phyloP scores from a whole-genome alignment of 1,140 invertebrate genomes.

The Solenopsis invicta region DNA sequence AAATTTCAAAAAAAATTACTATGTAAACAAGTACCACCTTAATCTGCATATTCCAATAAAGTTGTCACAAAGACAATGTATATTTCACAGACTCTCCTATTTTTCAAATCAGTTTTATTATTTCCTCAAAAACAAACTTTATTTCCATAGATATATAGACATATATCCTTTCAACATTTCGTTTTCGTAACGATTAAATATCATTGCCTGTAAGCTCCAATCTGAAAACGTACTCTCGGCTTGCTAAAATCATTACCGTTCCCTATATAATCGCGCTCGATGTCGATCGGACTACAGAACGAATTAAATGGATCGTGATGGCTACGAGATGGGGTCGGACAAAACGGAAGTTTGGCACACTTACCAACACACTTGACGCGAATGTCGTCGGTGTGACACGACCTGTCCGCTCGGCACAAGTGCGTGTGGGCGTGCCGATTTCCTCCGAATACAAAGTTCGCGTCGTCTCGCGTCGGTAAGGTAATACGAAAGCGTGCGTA shows the following conservation, averaged over 20 bases:
- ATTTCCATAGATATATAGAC: neutral
- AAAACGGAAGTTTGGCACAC: constrained; percentile 73
- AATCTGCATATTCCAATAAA: neutral
- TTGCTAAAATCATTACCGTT: constrained; percentile 2
- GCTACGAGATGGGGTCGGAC: constrained; percentile 56
- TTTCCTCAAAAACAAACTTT: neutral
- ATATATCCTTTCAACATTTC: neutral
- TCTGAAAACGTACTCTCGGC: neutral
- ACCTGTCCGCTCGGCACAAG: constrained; percentile 57
- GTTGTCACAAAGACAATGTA: too few relatives aligned
- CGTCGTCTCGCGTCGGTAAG: constrained; percentile 15
- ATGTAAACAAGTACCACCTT: too few relatives aligned
- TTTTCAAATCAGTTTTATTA: neutral
- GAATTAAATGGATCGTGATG: constrained; percentile 61
- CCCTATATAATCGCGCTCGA: neutral
- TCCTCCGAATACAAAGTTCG: constrained; percentile 52
- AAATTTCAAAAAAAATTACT: too few relatives aligned
- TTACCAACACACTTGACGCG: constrained; percentile 57
- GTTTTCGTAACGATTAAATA: neutral
- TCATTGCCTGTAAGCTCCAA: neutral
- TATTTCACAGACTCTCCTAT: neutral
- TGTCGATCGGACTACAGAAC: neutral
- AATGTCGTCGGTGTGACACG: constrained; percentile 44
- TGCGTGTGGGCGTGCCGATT: constrained; percentile 71
- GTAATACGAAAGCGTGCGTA: constrained; percentile 41